Evolutionary conservation across 2,888 invertebrate genomes (phyloP), one percentile per base, ranked within the genome.

Genomic region (Lasius fuliginosus): DNA sequence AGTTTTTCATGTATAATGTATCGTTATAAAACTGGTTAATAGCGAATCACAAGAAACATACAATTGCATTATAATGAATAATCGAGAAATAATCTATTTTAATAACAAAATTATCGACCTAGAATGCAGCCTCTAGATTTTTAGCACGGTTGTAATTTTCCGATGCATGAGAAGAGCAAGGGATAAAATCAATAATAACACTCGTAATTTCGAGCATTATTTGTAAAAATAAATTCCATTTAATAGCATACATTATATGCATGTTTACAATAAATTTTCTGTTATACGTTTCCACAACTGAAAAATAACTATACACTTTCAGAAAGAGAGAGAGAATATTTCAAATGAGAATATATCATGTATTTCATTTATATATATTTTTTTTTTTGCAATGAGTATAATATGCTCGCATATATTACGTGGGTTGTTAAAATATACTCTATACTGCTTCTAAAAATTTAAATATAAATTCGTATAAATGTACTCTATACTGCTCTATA

Each of bases 81-180:
- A 68, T 56, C 56, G 23, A 4, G 9, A 71, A 36, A 71, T 81
- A 81, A 81, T 42, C 71, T n/a, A 4, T 71, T 33, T n/a, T 36
- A 60, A 60, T 12, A 36, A 30, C 23, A 6, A 81, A 71, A 81
- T 81, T 81, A 81, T 81, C 79, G 73, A 81, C 60, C 18, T 46
- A 71, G 9, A 36, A 71, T 81, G 79, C 46, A 60, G 27, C n/a
- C 8, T 12, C 15, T n/a, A 65, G 23, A 79, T 69, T 53, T 53
- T 53, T 69, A 81, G 6, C 58, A 58, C 9, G 15, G 23, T 62
- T 27, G 8, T 36, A 62, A 81, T 49, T 71, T 56, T 40, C 18
- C 46, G 4, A 71, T 18, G 23, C 46, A 12, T 33, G n/a, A n/a
- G 18, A 27, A 27, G 15, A 23, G 46, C 18, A 49, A 49, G 30